Conservation (phyloP, 2,113 vertebrate genomes). For the Rhipidura dahli region DNA sequence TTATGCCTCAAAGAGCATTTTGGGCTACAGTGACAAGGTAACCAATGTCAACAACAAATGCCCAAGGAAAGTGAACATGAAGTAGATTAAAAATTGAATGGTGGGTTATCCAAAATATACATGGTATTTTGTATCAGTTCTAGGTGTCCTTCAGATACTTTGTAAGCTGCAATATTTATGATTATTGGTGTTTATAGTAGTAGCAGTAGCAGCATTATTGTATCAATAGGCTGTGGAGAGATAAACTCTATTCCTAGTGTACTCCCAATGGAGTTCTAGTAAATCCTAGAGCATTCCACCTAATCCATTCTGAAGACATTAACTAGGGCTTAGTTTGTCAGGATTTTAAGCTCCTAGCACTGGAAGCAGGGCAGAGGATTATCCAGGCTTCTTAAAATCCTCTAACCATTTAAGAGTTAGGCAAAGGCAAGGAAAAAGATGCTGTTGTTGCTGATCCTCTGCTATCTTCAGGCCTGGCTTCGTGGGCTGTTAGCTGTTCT, state of each 20-base stretch:
- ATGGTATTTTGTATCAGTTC: background rate
- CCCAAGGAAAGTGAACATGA: background rate
- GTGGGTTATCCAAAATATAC: background rate
- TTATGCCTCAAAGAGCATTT: background rate
- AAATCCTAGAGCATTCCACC: background rate
- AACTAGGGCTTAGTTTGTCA: background rate
- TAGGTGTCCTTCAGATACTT: background rate
- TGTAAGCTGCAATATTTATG: background rate
- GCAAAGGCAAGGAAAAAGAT: background rate
- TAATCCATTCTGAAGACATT: background rate
- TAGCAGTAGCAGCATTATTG: background rate
- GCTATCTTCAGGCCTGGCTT: background rate
- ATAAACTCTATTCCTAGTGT: background rate
- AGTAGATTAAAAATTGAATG: background rate
- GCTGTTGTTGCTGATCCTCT: background rate
- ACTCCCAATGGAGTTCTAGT: background rate
- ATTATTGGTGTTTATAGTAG: background rate
- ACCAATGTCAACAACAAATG: background rate
- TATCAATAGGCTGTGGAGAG: background rate
- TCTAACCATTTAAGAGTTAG: background rate
- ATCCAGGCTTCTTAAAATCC: background rate
- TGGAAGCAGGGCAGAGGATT: background rate
- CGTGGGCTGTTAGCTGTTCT: background rate
- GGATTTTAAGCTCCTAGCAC: background rate
- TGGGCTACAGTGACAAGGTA: background rate